Percentiles rank a stretch among this genome's conserved stretches.
These are phyloP conservation scores for Drosophila nannoptera DNA, from an alignment of 1,140 invertebrate genomes.

Conservation along the genomic window DNA sequence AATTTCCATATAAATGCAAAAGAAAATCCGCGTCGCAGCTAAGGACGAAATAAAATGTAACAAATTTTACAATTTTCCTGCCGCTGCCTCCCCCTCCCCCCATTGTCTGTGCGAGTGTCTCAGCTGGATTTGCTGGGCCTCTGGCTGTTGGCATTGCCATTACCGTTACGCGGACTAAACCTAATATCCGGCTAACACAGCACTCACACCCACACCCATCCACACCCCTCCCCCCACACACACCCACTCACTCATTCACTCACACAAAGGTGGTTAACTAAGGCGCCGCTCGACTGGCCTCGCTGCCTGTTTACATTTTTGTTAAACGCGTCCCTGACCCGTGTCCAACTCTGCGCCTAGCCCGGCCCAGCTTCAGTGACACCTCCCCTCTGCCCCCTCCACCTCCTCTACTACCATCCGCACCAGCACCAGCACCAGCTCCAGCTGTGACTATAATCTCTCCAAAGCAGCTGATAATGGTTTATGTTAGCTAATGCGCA, in stretches of 20 bases:
- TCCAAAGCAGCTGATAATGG: slow-evolving; percentile 71
- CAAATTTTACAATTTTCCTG: slow-evolving; percentile 73
- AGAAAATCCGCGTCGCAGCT: slow-evolving; percentile 37
- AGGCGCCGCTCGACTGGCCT: slow-evolving; percentile 15
- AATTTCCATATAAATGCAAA: slow-evolving; percentile 42
- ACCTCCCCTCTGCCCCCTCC: background rate
- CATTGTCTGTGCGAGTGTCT: slow-evolving; percentile 19
- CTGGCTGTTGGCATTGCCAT: slow-evolving; percentile 69
- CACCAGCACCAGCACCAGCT: too few species aligned
- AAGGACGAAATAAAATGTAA: slow-evolving; percentile 53
- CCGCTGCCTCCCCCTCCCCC: background rate
- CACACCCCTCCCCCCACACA: background rate
- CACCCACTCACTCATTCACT: background rate
- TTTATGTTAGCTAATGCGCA: slow-evolving; percentile 25
- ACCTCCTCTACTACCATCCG: too few species aligned
- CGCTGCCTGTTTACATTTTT: slow-evolving; percentile 62
- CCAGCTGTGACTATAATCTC: slow-evolving; percentile 46
- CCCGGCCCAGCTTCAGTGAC: background rate
- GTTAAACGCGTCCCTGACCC: slow-evolving; percentile 63
- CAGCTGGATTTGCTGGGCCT: slow-evolving; percentile 44
- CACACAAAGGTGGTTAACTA: slow-evolving; percentile 32
- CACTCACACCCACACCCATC: background rate
- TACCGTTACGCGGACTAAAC: slow-evolving; percentile 67
- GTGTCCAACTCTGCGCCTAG: slow-evolving; percentile 31
- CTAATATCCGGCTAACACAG: slow-evolving; percentile 60